phyloP scores from a whole-genome alignment of 2,113 vertebrate genomes.

The Uropsilus gracilis region DNA sequence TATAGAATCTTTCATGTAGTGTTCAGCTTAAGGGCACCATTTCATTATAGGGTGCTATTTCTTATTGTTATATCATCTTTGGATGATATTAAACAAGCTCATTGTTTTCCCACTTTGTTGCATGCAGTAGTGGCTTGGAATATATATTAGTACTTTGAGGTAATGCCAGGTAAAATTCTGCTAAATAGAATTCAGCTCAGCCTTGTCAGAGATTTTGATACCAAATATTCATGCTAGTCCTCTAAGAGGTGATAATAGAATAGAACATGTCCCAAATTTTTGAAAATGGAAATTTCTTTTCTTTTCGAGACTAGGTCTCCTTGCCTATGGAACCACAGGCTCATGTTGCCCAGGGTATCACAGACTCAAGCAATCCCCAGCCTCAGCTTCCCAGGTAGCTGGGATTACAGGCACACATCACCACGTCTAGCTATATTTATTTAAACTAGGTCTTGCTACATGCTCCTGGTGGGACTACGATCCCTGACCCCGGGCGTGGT shows the following conservation, averaged over 20 bases:
- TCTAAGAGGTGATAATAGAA: not conserved
- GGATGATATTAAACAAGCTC: not conserved
- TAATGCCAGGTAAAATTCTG: not conserved
- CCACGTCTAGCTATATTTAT: too few species aligned
- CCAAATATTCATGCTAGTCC: not conserved
- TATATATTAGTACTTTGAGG: not conserved
- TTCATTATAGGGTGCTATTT: not conserved
- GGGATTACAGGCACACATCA: too few species aligned
- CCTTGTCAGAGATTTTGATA: not conserved
- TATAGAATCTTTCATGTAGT: not conserved
- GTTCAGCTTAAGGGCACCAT: not conserved
- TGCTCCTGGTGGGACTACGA: too few species aligned
- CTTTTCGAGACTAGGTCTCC: too few species aligned
- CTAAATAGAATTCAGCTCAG: not conserved
- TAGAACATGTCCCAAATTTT: not conserved
- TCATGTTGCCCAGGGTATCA: too few species aligned
- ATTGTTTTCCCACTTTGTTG: not conserved
- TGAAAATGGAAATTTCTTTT: not conserved
- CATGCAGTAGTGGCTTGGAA: not conserved
- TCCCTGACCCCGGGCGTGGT: too few species aligned
- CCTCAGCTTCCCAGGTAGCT: too few species aligned
- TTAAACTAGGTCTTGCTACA: too few species aligned
- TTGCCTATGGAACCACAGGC: too few species aligned
- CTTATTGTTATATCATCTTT: too few species aligned
- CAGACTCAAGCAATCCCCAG: too few species aligned